Evolutionary conservation across 2,888 invertebrate species (phyloP).

Genomic region (Metallyticus violacea): DNA sequence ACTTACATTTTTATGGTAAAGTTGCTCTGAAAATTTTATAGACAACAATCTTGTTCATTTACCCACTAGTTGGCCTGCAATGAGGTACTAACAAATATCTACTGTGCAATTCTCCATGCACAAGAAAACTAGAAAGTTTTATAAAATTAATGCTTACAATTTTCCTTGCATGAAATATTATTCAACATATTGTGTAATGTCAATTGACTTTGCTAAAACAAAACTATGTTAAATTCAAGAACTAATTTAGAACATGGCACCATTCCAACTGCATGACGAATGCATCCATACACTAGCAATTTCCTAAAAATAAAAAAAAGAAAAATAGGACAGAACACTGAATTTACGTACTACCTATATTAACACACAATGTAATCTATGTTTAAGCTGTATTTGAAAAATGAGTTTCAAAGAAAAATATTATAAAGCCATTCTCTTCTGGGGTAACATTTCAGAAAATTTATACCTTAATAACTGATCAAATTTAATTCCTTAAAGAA

Average conservation of each 20-base stretch:
- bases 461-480: no score
- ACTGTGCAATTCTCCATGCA: no score
- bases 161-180: neutral
- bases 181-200: neutral
- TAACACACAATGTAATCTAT: neutral
- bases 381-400: neutral
- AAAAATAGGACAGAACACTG: neutral
- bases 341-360: neutral
- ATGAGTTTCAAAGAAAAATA: neutral
- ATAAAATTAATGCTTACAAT: neutral
- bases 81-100: no score
- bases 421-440: no score
- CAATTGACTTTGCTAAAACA: neutral
- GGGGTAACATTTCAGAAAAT: no score
- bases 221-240: neutral
- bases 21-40: no score
- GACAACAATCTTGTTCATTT: no score
- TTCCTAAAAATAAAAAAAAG: neutral
- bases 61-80: no score
- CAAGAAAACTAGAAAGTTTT: no score
- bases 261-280: neutral
- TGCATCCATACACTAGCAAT: constrained; percentile 5
- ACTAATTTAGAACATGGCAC: neutral
- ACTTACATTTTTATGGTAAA: no score
- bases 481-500: no score